Evolutionary conservation across 2,113 vertebrate genomes (phyloP).

Genomic region (Sardina pilchardus): DNA sequence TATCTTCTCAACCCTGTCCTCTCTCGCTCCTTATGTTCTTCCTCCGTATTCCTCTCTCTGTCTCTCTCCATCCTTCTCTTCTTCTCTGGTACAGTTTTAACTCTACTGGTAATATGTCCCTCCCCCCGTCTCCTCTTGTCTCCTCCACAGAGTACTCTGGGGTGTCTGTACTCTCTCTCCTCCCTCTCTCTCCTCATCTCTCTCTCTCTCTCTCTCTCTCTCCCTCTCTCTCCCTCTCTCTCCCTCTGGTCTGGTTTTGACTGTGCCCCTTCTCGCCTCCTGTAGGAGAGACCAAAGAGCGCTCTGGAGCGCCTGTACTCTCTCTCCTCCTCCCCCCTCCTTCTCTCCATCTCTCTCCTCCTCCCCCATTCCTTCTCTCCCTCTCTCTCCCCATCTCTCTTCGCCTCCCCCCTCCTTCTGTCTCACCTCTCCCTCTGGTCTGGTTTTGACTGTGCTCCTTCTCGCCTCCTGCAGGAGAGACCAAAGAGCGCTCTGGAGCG

Average conservation of each 20-base stretch:
- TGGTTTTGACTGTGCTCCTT: not conserved
- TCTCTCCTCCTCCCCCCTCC: no score
- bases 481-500: conserved; percentile 99
- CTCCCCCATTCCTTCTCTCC: no score
- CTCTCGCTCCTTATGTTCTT: not conserved
- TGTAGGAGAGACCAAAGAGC: conserved; percentile 95
- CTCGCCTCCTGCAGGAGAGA: conserved; percentile 78
- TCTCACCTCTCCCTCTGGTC: not conserved
- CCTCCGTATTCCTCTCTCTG: not conserved
- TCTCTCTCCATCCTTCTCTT: not conserved
- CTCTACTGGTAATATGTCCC: not conserved
- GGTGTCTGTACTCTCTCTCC: conserved; percentile 97
- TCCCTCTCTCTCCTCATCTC: no score
- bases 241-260: not conserved
- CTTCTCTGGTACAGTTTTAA: not conserved
- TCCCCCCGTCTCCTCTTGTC: not conserved
- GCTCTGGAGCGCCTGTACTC: conserved; percentile 98
- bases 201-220: no score
- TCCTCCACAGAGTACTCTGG: conserved; percentile 96
- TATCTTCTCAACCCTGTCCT: not conserved
- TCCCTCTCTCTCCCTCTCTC: not conserved
- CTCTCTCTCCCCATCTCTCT: no score
- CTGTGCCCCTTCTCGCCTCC: not conserved
- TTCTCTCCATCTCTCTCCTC: not conserved
- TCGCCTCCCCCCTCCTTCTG: no score